Base-by-base conservation (phyloP, 2,888 invertebrate genomes). In the Tribolium freemani region DNA sequence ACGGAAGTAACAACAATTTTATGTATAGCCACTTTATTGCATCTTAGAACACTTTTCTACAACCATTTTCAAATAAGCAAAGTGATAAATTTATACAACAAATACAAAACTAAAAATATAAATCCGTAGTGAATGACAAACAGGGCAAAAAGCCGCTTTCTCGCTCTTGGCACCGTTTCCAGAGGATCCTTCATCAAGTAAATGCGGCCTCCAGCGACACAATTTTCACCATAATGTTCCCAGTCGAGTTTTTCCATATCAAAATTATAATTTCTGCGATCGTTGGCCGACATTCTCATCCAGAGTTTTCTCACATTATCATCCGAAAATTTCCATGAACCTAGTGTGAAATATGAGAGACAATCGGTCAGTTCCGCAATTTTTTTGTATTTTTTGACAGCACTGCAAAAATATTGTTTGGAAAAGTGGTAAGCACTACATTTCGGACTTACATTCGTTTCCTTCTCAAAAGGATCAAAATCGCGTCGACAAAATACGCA, bases 371-470 rank as follows among this genome's bases (percentile, higher is more conserved):
- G 93, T 84, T 92, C 93, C 84, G 95, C 93, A 58, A 97, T 90
- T 84, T 94, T 95, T 74, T 88, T 89, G 84, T 96, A 96, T 54
- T 93, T 89, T 78, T 91, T 92, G 76, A 94, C 87, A 89, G 96
- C 90, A 93, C 70, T 70, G 45, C 5, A 48, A 48, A 13, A 5
- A 13, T 0, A 11, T 13, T 48, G 11, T 10, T 57, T 11, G 5
- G 9, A 16, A 53, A 16, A 53, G 10, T 21, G 6, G n/a, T 26
- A 21, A 3, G 21, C 2, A 26, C 21, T 1, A 21, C 3, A 13
- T 20, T 53, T 5, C 9, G 1, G 51, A 60, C 61, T 51, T 10
- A 69, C 69, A 69, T 26, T 10, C 60, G 38, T 16, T 16, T 51
- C 44, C 30, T 50, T 1, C 69, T 44, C 4, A 26, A 5, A 13